Base-by-base conservation (phyloP, 1,140 invertebrate species). In the Paracyclopina nana region DNA sequence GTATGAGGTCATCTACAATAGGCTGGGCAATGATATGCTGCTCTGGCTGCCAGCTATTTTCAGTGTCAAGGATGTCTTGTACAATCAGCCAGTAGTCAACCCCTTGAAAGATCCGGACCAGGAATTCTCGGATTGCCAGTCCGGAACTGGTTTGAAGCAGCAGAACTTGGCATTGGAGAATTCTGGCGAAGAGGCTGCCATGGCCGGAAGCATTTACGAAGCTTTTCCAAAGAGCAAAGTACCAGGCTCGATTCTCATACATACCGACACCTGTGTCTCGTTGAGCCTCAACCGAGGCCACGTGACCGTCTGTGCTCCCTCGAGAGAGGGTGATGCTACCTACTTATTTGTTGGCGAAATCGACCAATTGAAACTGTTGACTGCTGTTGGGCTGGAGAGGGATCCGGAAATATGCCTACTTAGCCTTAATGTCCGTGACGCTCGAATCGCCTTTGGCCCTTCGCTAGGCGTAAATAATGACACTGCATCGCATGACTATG, bases 1-100 rank as follows among this genome's bases (percentile, higher is more conserved):
- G 14, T 52, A 52, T 24, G 50, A 52, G 22, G 18, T 52, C 18
- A 52, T 52, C 11, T 52, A 46, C 26, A 52, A 52, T 18, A 14
- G 48, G 2, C 27, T 52, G 16, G 50, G 50, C 16, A 52, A 52
- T 18, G 50, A 52, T 18, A 44, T 52, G 31, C 22, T 52, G 5
- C 27, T 52, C n/a, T 52, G 50, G 50, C 12, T 44, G 9, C 50
- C 50, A 14, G 11, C 22, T 6, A 46, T 46, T n/a, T 43, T 40
- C 9, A 44, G 20, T 11, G 50, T 52, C 2, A 42, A 46, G 6
- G 38, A 52, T n/a, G 16, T 42, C 18, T 14, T 52, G 6, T 52
- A 4, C 27, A 25, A 38, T 5, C 16, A 45, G n/a, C 31, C 20
- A 3, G 11, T 52, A 11, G 18, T 40, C 26, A 27, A 52, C 28